A percentile compares a stretch with the other conserved stretches of the same genome.
Conservation (phyloP, 2,797 vertebrate species). For the Eulemur mongoz region DNA sequence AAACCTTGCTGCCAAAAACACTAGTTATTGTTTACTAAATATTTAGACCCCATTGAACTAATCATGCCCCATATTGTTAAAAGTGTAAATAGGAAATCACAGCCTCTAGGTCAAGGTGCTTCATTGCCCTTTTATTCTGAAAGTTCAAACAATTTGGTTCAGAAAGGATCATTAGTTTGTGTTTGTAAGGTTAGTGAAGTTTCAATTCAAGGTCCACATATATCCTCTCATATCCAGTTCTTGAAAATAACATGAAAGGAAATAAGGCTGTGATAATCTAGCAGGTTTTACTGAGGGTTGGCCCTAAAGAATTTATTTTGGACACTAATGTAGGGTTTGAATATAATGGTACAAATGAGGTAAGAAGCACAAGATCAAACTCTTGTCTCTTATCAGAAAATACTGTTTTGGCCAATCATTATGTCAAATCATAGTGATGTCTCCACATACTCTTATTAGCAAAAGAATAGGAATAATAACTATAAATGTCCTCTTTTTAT, state of each 20-base stretch:
- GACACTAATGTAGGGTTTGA: not conserved
- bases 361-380: not conserved
- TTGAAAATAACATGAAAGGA: conserved; percentile 8
- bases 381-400: not conserved
- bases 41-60: not conserved
- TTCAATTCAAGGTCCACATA: not conserved
- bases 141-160: not conserved
- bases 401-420: not conserved
- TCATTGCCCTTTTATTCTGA: not conserved
- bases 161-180: not conserved
- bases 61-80: not conserved
- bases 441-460: not conserved
- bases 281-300: not conserved
- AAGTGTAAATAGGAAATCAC: not conserved
- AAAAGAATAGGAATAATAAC: not conserved
- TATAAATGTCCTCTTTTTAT: not conserved
- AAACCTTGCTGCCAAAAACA: not conserved
- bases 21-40: not conserved
- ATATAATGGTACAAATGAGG: not conserved
- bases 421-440: not conserved
- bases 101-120: not conserved
- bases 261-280: not conserved
- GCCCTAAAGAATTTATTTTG: not conserved
- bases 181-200: not conserved
- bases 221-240: not conserved